Evolutionary conservation across 2,888 invertebrate genomes (phyloP), one percentile per base, ranked within the genome.

Genomic region (Chrysolina haemoptera): DNA sequence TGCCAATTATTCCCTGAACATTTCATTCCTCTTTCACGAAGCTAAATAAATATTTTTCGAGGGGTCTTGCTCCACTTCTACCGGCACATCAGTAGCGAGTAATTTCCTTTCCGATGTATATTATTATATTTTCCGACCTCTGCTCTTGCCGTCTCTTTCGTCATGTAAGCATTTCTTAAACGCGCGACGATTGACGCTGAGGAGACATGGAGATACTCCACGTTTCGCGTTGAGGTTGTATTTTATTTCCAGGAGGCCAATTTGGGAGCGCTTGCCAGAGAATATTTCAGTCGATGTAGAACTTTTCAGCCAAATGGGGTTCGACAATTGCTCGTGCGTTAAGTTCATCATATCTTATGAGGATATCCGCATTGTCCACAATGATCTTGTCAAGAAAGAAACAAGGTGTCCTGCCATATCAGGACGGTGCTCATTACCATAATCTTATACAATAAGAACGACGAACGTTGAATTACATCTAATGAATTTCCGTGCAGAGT

Each of bases 51-150:
- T 6, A n/a, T 8, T 6, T 35, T 8, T 35, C 6, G 8, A 8
- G 8, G 35, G 35, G 1, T 53, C 20, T 20, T 12, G 53, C 18
- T 53, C 20, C 12, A 4, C 20, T 53, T 18, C 4, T 18, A 16
- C 22, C 53, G 20, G 12, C 20, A 53, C 53, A 53, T 53, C 53
- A 53, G 53, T 53, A 53, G 20, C 53, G 53, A 53, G 53, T 53
- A 53, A 53, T 53, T 53, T 53, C 20, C 53, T 53, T 20, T 70
- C 65, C 71, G 75, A 79, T 81, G 79, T 81, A 78, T 81, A 79
- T 80, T 82, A 82, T 82, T 82, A 81, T 81, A 81, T 80, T 79
- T 79, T 73, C 74, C 78, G 79, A 81, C 80, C 80, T 75, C 75
- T 74, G 74, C 69, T 67, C 69, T 75, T 68, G 71, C 70, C 46